These are phyloP conservation scores for Callaeas wilsoni DNA, from an alignment of 2,113 vertebrate species.

Conservation along the genomic window DNA sequence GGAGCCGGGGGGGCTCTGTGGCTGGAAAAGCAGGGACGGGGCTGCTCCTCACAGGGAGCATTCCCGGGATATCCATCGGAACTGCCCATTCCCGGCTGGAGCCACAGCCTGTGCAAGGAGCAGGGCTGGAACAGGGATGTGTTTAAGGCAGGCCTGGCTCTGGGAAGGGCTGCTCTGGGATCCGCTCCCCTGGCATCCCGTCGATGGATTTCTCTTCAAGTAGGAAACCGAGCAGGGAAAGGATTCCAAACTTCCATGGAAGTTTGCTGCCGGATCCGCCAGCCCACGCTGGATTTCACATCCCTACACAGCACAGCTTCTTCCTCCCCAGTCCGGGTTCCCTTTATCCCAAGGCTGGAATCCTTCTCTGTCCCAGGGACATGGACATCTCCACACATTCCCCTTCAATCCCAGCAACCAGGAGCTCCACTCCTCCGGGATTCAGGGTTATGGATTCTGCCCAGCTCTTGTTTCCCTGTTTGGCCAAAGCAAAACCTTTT, in stretches of 20 bases:
- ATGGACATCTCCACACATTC: fast-evolving
- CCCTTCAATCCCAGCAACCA: not conserved
- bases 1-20: not conserved
- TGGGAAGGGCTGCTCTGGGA: no score
- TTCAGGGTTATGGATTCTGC: not conserved
- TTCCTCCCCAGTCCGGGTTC: not conserved
- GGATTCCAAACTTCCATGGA: not conserved
- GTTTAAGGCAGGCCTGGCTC: no score
- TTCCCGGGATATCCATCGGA: no score
- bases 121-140: no score
- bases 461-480: not conserved
- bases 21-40: not conserved
- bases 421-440: fast-evolving
- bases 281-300: fast-evolving
- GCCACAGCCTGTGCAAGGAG: no score
- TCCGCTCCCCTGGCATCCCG: no score
- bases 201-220: no score
- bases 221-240: not conserved
- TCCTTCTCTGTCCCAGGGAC: not conserved
- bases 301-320: not conserved
- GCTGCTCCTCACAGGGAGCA: not conserved
- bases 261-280: not conserved
- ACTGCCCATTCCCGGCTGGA: no score
- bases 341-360: not conserved
- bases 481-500: not conserved